Evolutionary conservation across 2,888 invertebrate genomes (phyloP), one percentile per base, ranked within the genome.

Genomic region (Macrosiphum euphorbiae): DNA sequence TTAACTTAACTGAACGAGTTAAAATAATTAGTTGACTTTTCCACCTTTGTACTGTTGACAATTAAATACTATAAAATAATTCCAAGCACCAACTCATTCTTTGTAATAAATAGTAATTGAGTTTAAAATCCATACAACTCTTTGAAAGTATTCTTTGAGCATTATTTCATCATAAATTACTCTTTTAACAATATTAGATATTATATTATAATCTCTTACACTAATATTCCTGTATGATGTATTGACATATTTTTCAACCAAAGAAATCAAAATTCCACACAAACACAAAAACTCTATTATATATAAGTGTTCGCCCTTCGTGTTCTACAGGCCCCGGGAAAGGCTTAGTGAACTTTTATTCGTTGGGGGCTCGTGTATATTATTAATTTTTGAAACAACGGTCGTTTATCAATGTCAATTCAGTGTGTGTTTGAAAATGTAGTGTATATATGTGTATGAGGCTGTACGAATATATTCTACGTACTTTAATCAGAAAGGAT

Each of bases 361-460:
- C 35, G 16, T 4, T 26, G 44, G 89, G 47, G 67, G n/a, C 11
- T 61, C 50, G 50, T 61, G 67, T 88, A 88, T 87, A 87, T 87
- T 92, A 88, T 87, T 87, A 92, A 87, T 92, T 92, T 87, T 92
- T 92, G 67, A 92, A 92, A 92, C 92, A 92, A 92, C 92, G 41
- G 67, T 92, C 92, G 88, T 92, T 92, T 92, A 55, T 92, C 92
- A 92, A 88, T 84, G 92, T 92, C 92, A 92, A 88, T 92, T 52
- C 88, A n/a, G 88, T n/a, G 88, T 92, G 44, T 26, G 67, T 86
- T 67, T 91, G 84, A 91, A 86, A 86, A 78, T 41, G 50, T 41
- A 20, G 52, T 44, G 41, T 26, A 16, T 55, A 44, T 28, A 55
- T 84, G 87, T 88, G 67, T 47, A 61, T 87, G 44, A 44, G 84